Evolutionary conservation across 2,888 invertebrate genomes (phyloP).

Genomic region (Scrobipalpa costella): DNA sequence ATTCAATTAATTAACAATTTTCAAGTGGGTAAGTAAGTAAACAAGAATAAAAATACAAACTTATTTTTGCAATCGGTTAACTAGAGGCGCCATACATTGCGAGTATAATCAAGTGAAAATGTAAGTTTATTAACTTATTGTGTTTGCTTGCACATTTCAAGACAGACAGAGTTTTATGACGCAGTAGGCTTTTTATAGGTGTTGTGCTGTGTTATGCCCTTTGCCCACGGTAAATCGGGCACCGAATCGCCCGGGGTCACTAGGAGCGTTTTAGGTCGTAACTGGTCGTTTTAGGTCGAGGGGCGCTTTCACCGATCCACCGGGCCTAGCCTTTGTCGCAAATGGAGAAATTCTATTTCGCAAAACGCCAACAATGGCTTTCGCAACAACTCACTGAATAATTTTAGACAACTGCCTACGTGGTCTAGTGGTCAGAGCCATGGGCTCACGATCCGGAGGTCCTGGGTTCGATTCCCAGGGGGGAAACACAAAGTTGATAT

Average conservation of each 20-base stretch:
- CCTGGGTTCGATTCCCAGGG: too few relatives aligned
- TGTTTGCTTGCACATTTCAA: background rate
- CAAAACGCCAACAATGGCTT: slow-evolving; percentile 12
- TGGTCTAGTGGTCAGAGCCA: too few relatives aligned
- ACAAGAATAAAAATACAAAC: too few relatives aligned
- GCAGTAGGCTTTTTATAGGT: background rate
- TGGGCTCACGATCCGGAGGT: too few relatives aligned
- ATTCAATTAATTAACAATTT: too few relatives aligned
- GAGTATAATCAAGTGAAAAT: too few relatives aligned
- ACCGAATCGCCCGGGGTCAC: slow-evolving; percentile 20
- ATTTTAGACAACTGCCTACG: background rate
- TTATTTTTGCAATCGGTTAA: too few relatives aligned
- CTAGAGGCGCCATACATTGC: too few relatives aligned
- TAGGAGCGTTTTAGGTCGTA: background rate
- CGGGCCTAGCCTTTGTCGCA: slow-evolving; percentile 24
- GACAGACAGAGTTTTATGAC: background rate
- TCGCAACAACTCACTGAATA: slow-evolving; percentile 16
- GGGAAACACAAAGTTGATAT: too few relatives aligned
- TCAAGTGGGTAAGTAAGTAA: background rate
- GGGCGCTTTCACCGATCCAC: slow-evolving; percentile 24
- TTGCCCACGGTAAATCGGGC: background rate
- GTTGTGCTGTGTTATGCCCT: slow-evolving; percentile 2
- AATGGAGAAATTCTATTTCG: slow-evolving; percentile 27
- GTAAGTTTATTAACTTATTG: too few relatives aligned
- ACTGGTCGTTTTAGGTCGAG: slow-evolving; percentile 11